A percentile compares a stretch with the other conserved stretches of the same genome.
phyloP scores from a whole-genome alignment of 2,113 vertebrate species.

The Danionella cerebrum region DNA sequence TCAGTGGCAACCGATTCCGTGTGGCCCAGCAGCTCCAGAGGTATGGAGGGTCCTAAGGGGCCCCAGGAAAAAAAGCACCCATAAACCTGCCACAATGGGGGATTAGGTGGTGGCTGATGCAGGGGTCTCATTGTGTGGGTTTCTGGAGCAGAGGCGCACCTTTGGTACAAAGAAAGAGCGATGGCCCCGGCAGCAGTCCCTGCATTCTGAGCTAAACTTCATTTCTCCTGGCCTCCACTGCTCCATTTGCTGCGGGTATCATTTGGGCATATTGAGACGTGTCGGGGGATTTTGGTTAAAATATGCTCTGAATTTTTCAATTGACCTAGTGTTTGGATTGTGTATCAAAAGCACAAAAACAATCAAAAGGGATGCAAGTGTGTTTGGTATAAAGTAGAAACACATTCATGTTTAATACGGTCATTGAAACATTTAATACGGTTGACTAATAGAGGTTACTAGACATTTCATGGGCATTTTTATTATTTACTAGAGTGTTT shows the following conservation, averaged over 20 bases:
- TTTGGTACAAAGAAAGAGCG: conserved; percentile 36
- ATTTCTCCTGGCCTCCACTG: conserved; percentile 28
- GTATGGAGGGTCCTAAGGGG: conserved; percentile 30
- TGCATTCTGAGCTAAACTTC: conserved; percentile 47
- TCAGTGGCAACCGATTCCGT: conserved; percentile 41
- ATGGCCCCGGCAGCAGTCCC: conserved; percentile 29
- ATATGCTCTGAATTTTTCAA: conserved; percentile 32
- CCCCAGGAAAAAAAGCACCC: conserved; percentile 8
- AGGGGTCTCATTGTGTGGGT: conserved; percentile 34
- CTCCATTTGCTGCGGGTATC: conserved; percentile 39
- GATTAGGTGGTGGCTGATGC: conserved; percentile 43
- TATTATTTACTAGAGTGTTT: too few species aligned
- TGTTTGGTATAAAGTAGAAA: too few species aligned
- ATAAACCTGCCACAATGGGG: conserved; percentile 42
- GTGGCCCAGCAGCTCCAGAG: conserved; percentile 38
- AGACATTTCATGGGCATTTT: too few species aligned
- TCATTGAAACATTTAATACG: too few species aligned
- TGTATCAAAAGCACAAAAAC: too few species aligned
- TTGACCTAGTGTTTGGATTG: too few species aligned
- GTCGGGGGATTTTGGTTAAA: conserved; percentile 32
- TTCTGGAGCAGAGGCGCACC: conserved; percentile 38
- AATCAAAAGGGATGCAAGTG: too few species aligned
- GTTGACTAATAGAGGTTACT: too few species aligned
- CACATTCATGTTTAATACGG: too few species aligned
- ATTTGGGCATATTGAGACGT: conserved; percentile 41